phyloP scores from a whole-genome alignment of 2,888 invertebrate species.

The Hirtodrosophila cameraria region DNA sequence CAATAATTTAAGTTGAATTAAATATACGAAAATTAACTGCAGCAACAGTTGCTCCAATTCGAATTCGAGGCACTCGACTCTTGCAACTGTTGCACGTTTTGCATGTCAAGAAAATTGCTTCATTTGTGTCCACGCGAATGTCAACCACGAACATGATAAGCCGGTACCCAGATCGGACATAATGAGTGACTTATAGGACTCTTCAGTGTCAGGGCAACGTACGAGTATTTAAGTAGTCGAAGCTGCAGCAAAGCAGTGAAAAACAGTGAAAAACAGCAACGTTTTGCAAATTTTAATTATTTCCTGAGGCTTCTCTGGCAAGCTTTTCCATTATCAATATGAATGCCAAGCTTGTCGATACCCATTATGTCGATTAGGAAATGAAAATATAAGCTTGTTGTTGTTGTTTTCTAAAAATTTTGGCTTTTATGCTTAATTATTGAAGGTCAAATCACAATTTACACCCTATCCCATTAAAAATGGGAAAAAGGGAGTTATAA shows the following conservation, averaged over 20 bases:
- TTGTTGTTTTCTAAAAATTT: too few relatives aligned
- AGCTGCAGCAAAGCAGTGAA: constrained; percentile 1
- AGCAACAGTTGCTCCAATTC: constrained; percentile 53
- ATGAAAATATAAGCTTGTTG: too few relatives aligned
- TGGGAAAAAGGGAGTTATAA: too few relatives aligned
- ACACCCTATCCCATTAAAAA: too few relatives aligned
- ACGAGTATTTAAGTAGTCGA: constrained; percentile 11
- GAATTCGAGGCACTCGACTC: constrained; percentile 39
- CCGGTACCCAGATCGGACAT: constrained; percentile 62
- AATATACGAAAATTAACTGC: constrained; percentile 75
- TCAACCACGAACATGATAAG: constrained; percentile 78
- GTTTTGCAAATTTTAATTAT: constrained; percentile 44
- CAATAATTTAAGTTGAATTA: constrained; percentile 78
- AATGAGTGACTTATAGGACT: constrained; percentile 72
- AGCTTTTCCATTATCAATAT: not conserved
- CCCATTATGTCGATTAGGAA: not conserved
- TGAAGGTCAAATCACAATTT: too few relatives aligned
- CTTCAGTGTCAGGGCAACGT: constrained; percentile 38
- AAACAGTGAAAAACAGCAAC: constrained; percentile 10
- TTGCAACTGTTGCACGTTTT: constrained; percentile 78
- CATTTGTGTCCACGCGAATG: constrained; percentile 77
- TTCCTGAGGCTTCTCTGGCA: constrained; percentile 1
- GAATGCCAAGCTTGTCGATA: not conserved
- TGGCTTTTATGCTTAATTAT: too few relatives aligned
- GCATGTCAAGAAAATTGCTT: constrained; percentile 78